phyloP scores from a whole-genome alignment of 2,113 vertebrate species.

The Phoenicopterus ruber region DNA sequence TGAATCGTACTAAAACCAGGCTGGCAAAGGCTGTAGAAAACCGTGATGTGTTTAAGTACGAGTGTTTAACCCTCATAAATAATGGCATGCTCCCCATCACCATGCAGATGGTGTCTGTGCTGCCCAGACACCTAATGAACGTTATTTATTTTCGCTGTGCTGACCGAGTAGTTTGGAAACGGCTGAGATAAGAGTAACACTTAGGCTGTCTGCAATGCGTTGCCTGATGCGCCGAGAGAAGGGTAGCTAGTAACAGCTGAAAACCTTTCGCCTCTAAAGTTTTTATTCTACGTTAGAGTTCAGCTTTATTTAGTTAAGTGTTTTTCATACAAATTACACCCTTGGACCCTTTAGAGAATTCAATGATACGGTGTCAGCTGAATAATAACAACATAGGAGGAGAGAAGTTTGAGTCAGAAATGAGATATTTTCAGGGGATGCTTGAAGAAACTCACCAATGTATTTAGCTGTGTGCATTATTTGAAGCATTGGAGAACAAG shows the following conservation, averaged over 20 bases:
- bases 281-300: not conserved
- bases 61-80: not conserved
- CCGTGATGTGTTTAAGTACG: not conserved
- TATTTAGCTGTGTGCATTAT: not conserved
- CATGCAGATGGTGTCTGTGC: fast-evolving
- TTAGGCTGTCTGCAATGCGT: not conserved
- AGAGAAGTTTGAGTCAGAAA: not conserved
- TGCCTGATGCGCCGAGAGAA: not conserved
- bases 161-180: not conserved
- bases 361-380: not conserved
- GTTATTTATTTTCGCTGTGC: not conserved
- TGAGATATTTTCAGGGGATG: not conserved
- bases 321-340: not conserved
- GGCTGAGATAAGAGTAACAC: not conserved
- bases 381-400: not conserved
- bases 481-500: not conserved
- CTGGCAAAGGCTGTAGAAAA: not conserved
- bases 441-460: not conserved
- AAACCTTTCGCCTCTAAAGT: not conserved
- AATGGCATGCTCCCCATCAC: not conserved
- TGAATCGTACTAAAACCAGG: not conserved
- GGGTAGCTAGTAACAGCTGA: not conserved
- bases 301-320: not conserved
- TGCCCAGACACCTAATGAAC: not conserved
- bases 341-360: not conserved